These are phyloP conservation scores for Alauda arvensis DNA, from an alignment of 2,797 vertebrate species.

Conservation along the genomic window DNA sequence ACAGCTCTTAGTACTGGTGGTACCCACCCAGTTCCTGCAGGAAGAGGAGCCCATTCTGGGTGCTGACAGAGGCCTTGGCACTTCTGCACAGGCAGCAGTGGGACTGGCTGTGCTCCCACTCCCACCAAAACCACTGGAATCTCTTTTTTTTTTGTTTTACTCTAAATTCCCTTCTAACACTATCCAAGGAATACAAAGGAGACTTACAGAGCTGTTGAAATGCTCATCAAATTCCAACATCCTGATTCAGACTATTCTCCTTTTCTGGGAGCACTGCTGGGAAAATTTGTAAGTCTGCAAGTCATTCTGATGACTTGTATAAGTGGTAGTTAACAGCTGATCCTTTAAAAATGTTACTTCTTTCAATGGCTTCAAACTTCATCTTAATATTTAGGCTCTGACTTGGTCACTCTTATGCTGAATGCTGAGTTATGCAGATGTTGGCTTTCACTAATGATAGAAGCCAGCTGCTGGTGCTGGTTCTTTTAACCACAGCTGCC, in stretches of 20 bases:
- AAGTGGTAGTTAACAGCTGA: not conserved
- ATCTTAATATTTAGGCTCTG: not conserved
- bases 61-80: not conserved
- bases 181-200: not conserved
- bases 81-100: not conserved
- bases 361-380: not conserved
- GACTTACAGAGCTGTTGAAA: not conserved
- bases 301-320: not conserved
- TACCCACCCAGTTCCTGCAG: not conserved
- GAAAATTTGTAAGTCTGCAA: not conserved
- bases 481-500: not conserved
- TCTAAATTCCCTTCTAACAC: not conserved
- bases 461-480: not conserved
- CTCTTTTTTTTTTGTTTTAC: not conserved
- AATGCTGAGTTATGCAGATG: not conserved
- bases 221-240: not conserved
- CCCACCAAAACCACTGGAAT: not conserved
- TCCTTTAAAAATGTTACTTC: not conserved
- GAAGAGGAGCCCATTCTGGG: not conserved
- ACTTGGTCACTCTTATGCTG: not conserved
- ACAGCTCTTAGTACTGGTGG: not conserved
- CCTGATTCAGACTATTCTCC: not conserved
- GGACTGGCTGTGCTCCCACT: not conserved
- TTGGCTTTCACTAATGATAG: not conserved
- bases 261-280: not conserved